Evolutionary conservation across 1,140 invertebrate genomes (phyloP), one percentile per base, ranked within the genome.

Genomic region (Trichonephila inaurata): DNA sequence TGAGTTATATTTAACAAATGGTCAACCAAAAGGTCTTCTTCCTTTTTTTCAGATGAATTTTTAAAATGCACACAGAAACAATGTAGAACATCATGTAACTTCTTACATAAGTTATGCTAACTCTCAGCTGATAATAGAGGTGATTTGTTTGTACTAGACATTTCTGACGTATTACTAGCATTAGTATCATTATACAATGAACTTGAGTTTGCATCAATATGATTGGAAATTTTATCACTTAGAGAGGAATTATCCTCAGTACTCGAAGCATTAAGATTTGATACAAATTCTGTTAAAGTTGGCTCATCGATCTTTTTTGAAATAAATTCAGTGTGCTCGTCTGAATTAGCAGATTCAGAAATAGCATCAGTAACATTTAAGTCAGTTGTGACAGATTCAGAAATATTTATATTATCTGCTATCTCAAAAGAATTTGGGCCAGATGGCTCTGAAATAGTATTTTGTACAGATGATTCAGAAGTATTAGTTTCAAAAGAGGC

Each of bases 71-170:
- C 24, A 66, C 69, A 60, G 24, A 64, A 28, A 18, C 58, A 44
- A 66, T 51, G 18, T 4, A 60, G 51, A 18, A 72, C 61, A 18
- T 19, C 18, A n/a, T 83, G 58, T 40, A 33, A 81, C 24, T 58
- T 10, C 40, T 44, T 64, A 66, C 24, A 40, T n/a, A n/a, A 8
- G n/a, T n/a, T n/a, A 28, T 83, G 51, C 72, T 66, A 92, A 87
- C 83, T 87, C 40, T 87, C 82, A 62, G 64, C 18, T 21, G 40
- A 87, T 16, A 86, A 2, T 21, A 72, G 44, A 24, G 83, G 51
- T 19, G 91, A 87, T 40, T 64, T 44, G 44, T 62, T 85, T 92
- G 51, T 64, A 85, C 51, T 85, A 64, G 81, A n/a, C 33, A 24
- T 86, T 51, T 87, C 62, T 7, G 33, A 72, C 21, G 24, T 72